Evolutionary conservation across 2,888 invertebrate species (phyloP).

Genomic region (Chouioia cunea): DNA sequence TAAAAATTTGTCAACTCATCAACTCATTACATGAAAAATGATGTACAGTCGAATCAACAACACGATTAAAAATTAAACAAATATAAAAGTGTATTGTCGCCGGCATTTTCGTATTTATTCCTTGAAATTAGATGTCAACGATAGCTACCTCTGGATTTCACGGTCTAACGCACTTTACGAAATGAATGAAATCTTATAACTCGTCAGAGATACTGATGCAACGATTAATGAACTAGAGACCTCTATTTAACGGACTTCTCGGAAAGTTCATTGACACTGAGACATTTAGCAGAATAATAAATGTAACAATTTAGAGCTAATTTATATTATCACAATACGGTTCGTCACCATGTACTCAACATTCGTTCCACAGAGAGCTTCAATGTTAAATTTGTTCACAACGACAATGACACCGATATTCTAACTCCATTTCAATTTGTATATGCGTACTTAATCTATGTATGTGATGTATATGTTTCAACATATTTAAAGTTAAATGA

Average conservation of each 20-base stretch:
- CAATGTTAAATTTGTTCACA: conserved; percentile 45
- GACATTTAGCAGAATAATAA: conserved; percentile 55
- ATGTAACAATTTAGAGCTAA: conserved; percentile 58
- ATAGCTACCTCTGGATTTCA: conserved; percentile 7
- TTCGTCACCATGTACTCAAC: conserved; percentile 46
- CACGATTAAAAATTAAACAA: no score
- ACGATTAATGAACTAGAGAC: conserved; percentile 32
- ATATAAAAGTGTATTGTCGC: no score
- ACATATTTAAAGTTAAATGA: no score
- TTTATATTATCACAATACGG: conserved; percentile 53
- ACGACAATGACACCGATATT: background rate
- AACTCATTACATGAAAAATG: no score
- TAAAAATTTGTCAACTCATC: no score
- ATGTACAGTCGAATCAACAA: no score
- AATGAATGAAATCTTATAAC: no score
- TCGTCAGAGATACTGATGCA: conserved; percentile 30
- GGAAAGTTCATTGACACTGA: conserved; percentile 58
- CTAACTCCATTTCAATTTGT: background rate
- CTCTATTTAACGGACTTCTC: conserved; percentile 50
- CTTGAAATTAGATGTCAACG: conserved; percentile 21
- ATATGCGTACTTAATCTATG: no score
- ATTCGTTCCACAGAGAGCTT: conserved; percentile 40
- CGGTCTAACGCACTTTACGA: background rate
- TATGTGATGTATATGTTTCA: no score
- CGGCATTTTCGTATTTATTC: conserved; percentile 14